phyloP scores from a whole-genome alignment of 30 jellyfish, hydroid and myxozoan genomes.

The Phacellophora camtschatica region DNA sequence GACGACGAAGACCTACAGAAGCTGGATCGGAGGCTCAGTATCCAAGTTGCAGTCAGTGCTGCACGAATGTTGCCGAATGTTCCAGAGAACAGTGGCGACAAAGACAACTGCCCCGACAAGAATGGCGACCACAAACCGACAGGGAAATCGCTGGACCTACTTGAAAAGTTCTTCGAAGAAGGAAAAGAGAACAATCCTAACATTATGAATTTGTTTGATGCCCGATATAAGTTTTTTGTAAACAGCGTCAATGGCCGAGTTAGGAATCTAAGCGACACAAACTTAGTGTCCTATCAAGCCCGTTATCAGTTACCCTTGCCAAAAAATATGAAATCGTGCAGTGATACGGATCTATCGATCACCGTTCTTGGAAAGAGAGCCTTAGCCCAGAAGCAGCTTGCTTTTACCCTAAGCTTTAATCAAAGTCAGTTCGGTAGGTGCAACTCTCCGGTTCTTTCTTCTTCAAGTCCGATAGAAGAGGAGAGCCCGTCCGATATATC shows the following conservation, averaged over 20 bases:
- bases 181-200: slow-evolving; percentile 50
- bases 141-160: slow-evolving; percentile 7
- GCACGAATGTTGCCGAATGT: slow-evolving; percentile 52
- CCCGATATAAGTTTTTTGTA: slow-evolving; percentile 31
- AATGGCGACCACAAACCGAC: slow-evolving; percentile 24
- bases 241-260: slow-evolving; percentile 64
- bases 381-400: slow-evolving; percentile 7
- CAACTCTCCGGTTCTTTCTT: slow-evolving; percentile 43
- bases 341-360: slow-evolving; percentile 82
- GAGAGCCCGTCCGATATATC: slow-evolving; percentile 77
- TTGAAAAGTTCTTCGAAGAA: slow-evolving; percentile 6
- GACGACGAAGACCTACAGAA: slow-evolving; percentile 93
- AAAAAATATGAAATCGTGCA: slow-evolving; percentile 60
- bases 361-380: slow-evolving; percentile 44
- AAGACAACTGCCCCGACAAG: slow-evolving; percentile 18
- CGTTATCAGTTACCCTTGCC: slow-evolving; percentile 34
- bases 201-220: slow-evolving; percentile 16
- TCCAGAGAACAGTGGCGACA: slow-evolving; percentile 56
- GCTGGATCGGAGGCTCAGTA: slow-evolving; percentile 41
- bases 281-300: slow-evolving; percentile 66
- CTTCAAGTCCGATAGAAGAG: slow-evolving; percentile 78
- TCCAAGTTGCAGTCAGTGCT: slow-evolving; percentile 43
- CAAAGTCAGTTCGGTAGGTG: slow-evolving; percentile 43
- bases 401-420: slow-evolving; percentile 15
- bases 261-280: slow-evolving; percentile 87